These are phyloP conservation scores for Natator depressus DNA, from an alignment of 2,113 vertebrate species.

Conservation along the genomic window DNA sequence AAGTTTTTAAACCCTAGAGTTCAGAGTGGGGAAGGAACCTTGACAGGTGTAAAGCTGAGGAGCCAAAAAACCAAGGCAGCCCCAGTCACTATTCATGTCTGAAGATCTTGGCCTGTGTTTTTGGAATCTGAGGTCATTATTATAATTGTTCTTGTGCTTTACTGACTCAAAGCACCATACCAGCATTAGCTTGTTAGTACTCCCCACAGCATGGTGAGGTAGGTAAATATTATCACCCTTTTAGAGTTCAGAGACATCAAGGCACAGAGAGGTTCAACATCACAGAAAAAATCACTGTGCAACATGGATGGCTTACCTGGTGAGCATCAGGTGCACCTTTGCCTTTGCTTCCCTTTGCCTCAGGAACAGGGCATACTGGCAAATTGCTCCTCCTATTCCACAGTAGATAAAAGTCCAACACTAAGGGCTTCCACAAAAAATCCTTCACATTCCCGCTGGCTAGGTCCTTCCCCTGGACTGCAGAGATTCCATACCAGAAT, in stretches of 20 bases:
- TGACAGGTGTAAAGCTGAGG: not conserved
- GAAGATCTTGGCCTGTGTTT: not conserved
- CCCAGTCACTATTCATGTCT: not conserved
- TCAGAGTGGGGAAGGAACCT: too few species aligned
- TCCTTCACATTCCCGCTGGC: not conserved
- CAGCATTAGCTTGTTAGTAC: not conserved
- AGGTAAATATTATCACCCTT: not conserved
- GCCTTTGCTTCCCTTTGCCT: not conserved
- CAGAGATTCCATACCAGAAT: not conserved
- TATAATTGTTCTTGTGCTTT: not conserved
- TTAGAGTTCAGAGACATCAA: not conserved
- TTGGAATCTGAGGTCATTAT: not conserved
- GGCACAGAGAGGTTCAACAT: not conserved
- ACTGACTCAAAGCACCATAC: not conserved
- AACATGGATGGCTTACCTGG: not conserved
- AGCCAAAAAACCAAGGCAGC: not conserved
- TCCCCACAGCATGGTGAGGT: not conserved
- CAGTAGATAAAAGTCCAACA: not conserved
- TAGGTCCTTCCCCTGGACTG: not conserved
- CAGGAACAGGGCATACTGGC: not conserved
- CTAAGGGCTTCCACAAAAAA: not conserved
- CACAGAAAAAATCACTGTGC: not conserved
- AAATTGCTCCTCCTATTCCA: not conserved
- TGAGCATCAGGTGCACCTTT: not conserved
- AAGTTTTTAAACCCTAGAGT: too few species aligned